Conservation (phyloP, 2,888 invertebrate species). For the Pseudeuparius sepicola region DNA sequence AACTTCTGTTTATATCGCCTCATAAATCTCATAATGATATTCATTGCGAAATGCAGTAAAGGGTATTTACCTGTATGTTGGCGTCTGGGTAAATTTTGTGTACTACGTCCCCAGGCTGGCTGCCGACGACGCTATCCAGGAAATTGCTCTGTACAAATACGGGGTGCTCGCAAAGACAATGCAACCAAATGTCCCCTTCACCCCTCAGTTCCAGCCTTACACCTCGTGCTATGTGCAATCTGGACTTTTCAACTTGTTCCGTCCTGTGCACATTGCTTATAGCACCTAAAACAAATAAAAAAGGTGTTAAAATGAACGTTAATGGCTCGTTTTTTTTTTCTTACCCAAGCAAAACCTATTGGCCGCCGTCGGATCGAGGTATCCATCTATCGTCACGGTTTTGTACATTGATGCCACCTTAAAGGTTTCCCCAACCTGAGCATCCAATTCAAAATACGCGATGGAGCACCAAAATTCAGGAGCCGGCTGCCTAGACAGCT, state of each 20-base stretch:
- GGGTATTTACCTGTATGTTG: slow-evolving; percentile 71
- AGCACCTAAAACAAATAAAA: slow-evolving; percentile 59
- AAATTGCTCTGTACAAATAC: slow-evolving; percentile 99
- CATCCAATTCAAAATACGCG: slow-evolving; percentile 96
- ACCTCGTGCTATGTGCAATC: slow-evolving; percentile 91
- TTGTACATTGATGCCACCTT: slow-evolving; percentile 82
- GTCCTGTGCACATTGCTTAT: slow-evolving; percentile 96
- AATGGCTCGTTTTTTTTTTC: background rate
- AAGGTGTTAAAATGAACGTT: no score
- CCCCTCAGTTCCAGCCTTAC: slow-evolving; percentile 82
- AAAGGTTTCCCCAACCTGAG: slow-evolving; percentile 87
- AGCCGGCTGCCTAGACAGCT: slow-evolving; percentile 75
- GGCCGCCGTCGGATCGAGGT: slow-evolving; percentile 95
- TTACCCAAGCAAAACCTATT: slow-evolving; percentile 89
- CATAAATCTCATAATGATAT: no score
- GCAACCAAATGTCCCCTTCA: slow-evolving; percentile 95
- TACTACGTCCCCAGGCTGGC: slow-evolving; percentile 94
- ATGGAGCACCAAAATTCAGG: slow-evolving; percentile 99
- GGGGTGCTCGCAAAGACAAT: slow-evolving; percentile 90
- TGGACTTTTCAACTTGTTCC: slow-evolving; percentile 85
- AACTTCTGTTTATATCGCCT: no score
- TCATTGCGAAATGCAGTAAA: no score
- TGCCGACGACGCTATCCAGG: slow-evolving; percentile 90
- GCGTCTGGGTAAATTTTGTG: slow-evolving; percentile 97
- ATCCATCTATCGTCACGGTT: slow-evolving; percentile 79